Conservation (phyloP, 1,140 invertebrate genomes). For the Eriosoma lanigerum region DNA sequence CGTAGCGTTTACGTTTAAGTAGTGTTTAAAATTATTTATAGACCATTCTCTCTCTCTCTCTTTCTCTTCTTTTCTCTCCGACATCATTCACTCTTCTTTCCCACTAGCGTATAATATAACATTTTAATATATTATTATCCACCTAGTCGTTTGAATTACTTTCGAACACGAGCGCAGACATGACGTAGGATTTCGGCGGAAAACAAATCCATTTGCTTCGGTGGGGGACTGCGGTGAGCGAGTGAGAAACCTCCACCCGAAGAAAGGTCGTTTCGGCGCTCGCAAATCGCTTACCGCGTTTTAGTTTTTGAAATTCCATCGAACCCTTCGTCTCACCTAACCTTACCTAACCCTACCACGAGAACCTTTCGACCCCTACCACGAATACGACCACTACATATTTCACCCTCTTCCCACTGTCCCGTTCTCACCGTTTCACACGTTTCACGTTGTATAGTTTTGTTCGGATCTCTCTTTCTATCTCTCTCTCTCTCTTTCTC, state of each 20-base stretch:
- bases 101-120: no score
- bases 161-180: neutral
- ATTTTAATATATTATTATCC: neutral
- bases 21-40: constrained; percentile 14
- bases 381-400: no score
- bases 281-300: neutral
- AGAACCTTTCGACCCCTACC: no score
- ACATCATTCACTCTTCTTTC: no score
- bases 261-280: neutral
- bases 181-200: neutral
- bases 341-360: no score
- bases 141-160: constrained; percentile 9
- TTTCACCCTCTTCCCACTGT: neutral
- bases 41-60: no score
- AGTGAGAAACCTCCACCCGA: neutral
- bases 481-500: no score
- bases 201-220: neutral
- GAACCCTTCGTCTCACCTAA: neutral
- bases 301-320: neutral
- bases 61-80: no score
- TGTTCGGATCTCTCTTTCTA: no score
- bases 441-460: no score
- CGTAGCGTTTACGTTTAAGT: neutral
- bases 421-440: neutral
- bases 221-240: no score